Percentiles rank a stretch among this genome's conserved stretches.
Evolutionary conservation across 2,797 vertebrate genomes (phyloP).

Genomic region (Falco novaeseelandiae): DNA sequence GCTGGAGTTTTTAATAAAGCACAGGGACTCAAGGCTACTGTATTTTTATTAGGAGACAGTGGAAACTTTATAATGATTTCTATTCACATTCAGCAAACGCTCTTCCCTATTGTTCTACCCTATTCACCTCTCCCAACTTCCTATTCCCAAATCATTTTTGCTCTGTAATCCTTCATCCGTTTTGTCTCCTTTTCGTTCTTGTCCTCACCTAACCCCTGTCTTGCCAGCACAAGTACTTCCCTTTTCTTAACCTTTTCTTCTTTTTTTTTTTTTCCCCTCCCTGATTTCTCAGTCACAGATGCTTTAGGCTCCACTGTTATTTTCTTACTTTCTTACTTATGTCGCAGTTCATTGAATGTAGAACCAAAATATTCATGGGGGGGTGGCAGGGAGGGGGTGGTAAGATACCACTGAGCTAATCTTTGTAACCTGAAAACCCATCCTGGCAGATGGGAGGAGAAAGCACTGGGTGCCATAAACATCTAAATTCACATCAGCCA

Average conservation of each 20-base stretch:
- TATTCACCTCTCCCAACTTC: slow-evolving; percentile 5
- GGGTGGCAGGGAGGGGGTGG: too few species aligned
- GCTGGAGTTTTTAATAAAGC: slow-evolving; percentile 52
- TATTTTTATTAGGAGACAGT: slow-evolving; percentile 55
- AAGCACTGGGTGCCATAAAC: not conserved
- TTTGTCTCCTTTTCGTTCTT: slow-evolving; percentile 7
- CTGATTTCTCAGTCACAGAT: not conserved
- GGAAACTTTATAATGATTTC: slow-evolving; percentile 40
- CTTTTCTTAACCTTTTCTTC: not conserved
- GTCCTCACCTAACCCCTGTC: not conserved
- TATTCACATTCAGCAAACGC: slow-evolving; percentile 37
- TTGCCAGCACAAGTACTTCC: not conserved
- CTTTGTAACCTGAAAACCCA: not conserved
- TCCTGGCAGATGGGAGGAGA: not conserved
- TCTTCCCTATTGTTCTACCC: slow-evolving; percentile 37
- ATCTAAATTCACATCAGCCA: not conserved
- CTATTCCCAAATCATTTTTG: not conserved
- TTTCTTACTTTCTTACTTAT: slow-evolving; percentile 14
- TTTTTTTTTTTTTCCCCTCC: not conserved
- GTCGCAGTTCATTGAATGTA: not conserved
- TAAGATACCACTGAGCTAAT: not conserved
- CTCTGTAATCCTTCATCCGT: not conserved
- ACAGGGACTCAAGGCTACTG: slow-evolving; percentile 47
- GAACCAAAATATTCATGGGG: not conserved
- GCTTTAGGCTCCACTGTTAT: not conserved